Base-by-base conservation (phyloP, 2,888 invertebrate species). In the Megalurothrips usitatus region DNA sequence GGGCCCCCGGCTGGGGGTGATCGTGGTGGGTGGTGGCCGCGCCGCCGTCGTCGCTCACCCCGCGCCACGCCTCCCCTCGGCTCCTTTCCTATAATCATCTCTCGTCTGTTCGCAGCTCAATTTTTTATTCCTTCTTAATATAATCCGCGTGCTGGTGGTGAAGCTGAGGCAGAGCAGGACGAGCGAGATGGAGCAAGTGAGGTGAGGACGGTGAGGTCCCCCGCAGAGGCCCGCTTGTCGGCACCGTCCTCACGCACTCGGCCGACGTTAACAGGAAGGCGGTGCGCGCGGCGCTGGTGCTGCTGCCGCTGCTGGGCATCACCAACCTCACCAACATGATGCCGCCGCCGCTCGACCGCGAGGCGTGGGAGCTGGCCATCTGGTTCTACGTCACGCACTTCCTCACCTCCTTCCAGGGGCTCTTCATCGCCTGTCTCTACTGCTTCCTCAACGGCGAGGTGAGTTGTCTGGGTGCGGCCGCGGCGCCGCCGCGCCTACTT, bases 361-460 rank as follows among this genome's bases (percentile, higher is more conserved):
- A 91, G 6, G 90, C 91, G 0, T 92, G 91, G 89, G 90, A 91
- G 83, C 96, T 96, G 83, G 94, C 92, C 0, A 83, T 93, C 0
- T 96, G 96, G 95, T 92, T 93, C 2, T 95, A 94, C 86, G 88
- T 89, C 19, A 92, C 94, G 0, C 93, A 95, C 86, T 93, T 94
- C 85, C 88, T 96, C 79, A 91, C 92, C n/a, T 94, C 95, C 0
- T 95, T 95, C 86, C 95, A 96, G 87, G 96, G 96, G 52, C 91
- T 94, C 84, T 93, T 95, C 86, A 92, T 96, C 79, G 92, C 94
- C 0, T 89, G 92, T 14, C 89, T 95, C 79, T 96, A 95, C 86
- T 96, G 96, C 86, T 95, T 96, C 86, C 87, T 92, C 80, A 96
- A 96, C 85, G 93, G 92, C 83, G 96, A 96, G 92, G 96, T 95